phyloP scores from a whole-genome alignment of 2,888 invertebrate genomes.

The Melinaea menophilus region DNA sequence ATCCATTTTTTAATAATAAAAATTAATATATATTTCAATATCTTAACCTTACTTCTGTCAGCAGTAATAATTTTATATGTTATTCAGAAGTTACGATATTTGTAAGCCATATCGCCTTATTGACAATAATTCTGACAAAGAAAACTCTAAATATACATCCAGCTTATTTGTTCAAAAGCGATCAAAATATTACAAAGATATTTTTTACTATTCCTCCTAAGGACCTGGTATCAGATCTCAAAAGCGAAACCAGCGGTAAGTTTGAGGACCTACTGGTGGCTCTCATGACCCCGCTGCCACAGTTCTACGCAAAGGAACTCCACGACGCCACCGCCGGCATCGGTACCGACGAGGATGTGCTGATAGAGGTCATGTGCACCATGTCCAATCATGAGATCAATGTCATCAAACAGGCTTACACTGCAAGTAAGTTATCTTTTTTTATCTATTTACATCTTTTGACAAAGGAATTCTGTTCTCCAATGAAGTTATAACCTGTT shows the following conservation, averaged over 20 bases:
- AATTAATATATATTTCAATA: no score
- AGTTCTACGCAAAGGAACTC: constrained; percentile 90
- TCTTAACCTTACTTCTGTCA: no score
- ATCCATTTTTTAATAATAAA: no score
- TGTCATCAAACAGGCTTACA: constrained; percentile 87
- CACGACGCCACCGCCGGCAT: constrained; percentile 90
- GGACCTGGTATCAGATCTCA: constrained; percentile 89
- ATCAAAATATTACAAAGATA: neutral
- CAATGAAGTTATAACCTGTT: no score
- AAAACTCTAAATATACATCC: no score
- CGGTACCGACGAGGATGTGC: constrained; percentile 90
- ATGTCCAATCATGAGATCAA: constrained; percentile 90
- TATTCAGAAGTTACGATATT: no score
- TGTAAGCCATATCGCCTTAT: no score
- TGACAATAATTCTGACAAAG: no score
- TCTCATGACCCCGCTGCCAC: constrained; percentile 89
- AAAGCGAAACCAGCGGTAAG: constrained; percentile 92
- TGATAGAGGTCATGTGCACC: constrained; percentile 93
- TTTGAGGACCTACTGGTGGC: constrained; percentile 91
- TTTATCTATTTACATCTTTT: no score
- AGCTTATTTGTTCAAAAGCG: no score
- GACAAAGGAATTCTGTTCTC: no score
- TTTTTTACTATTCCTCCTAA: constrained; percentile 39
- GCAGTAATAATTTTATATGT: no score
- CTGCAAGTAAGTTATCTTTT: constrained; percentile 79